These are phyloP conservation scores for Autographa gamma DNA, from an alignment of 2,888 invertebrate genomes.

Conservation along the genomic window DNA sequence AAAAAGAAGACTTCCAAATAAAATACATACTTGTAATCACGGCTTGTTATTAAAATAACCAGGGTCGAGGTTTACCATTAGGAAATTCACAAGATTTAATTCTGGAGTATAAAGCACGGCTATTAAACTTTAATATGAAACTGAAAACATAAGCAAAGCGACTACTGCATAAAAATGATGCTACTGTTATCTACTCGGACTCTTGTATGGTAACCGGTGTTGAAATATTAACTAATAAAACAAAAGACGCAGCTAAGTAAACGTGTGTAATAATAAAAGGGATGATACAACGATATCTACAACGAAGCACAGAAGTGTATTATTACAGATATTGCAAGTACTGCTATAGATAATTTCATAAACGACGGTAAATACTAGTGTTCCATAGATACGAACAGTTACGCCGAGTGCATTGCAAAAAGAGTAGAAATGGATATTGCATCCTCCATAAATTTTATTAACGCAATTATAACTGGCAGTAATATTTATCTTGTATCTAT, in stretches of 20 bases:
- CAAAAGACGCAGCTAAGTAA: not conserved
- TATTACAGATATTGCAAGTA: conserved; percentile 39
- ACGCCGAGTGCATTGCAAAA: conserved; percentile 12
- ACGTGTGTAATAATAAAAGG: not conserved
- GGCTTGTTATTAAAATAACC: no score
- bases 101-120: not conserved
- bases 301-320: conserved; percentile 7
- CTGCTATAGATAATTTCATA: conserved; percentile 31
- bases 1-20: not conserved
- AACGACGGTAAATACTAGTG: conserved; percentile 31
- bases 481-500: not conserved
- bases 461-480: not conserved
- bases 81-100: not conserved
- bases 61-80: not conserved
- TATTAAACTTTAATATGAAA: not conserved
- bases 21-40: not conserved
- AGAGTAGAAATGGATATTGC: conserved; percentile 18
- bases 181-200: not conserved
- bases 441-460: conserved; percentile 7
- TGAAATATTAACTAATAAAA: not conserved
- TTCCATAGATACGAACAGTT: conserved; percentile 21
- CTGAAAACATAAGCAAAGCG: not conserved
- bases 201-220: not conserved
- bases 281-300: conserved; percentile 7
- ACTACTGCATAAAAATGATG: not conserved